Percentiles rank a stretch among this genome's conserved stretches.
Conservation (phyloP, 2,113 vertebrate species). For the Myodes glareolus region DNA sequence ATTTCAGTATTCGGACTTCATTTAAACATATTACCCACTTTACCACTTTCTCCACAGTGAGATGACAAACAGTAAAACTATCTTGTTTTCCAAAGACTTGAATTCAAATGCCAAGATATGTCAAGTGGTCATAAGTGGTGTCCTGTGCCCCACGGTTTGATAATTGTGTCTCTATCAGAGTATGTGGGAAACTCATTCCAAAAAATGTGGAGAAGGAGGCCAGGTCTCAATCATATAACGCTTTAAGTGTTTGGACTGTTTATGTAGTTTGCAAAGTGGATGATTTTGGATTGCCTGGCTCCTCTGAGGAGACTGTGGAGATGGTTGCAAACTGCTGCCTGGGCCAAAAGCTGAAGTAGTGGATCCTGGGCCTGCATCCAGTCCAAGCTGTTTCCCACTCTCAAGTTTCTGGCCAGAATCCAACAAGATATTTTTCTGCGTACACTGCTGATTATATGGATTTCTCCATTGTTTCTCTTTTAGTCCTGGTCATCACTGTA, state of each 20-base stretch:
- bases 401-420: neutral
- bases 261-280: neutral
- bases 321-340: rapidly evolving
- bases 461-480: neutral
- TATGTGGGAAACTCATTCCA: neutral
- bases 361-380: neutral
- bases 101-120: conserved; percentile 1
- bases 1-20: neutral
- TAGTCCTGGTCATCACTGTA: neutral
- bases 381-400: neutral
- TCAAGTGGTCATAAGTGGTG: neutral
- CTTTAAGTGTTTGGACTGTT: neutral
- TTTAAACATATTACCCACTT: neutral
- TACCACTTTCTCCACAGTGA: neutral
- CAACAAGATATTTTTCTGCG: neutral
- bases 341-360: too few relatives aligned
- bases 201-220: neutral
- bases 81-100: neutral
- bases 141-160: too few relatives aligned
- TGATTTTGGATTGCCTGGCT: neutral
- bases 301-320: neutral
- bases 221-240: neutral
- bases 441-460: neutral
- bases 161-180: neutral
- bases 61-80: neutral